These are phyloP conservation scores for Melopsittacus undulatus DNA, from an alignment of 2,797 vertebrate genomes.

Conservation along the genomic window DNA sequence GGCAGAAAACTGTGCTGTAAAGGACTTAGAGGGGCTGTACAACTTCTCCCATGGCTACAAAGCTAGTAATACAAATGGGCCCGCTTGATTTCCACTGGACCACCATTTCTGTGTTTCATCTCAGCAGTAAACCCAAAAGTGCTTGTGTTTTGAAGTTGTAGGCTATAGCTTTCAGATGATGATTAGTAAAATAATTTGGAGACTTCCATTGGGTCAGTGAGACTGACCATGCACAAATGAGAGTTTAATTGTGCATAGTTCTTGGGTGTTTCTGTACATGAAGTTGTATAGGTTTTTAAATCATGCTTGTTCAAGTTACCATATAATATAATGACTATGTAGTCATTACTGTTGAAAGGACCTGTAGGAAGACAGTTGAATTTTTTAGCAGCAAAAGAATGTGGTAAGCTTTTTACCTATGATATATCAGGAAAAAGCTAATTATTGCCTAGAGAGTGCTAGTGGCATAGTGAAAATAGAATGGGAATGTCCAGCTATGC, in stretches of 20 bases:
- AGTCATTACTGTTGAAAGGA: neutral
- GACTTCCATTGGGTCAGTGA: neutral
- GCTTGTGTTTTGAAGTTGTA: neutral
- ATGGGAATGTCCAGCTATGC: neutral
- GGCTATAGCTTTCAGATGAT: neutral
- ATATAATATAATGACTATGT: neutral
- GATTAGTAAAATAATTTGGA: neutral
- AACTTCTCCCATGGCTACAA: rapidly evolving
- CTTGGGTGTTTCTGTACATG: neutral
- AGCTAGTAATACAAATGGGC: neutral
- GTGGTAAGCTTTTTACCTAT: neutral
- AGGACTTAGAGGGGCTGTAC: neutral
- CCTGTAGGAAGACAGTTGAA: neutral
- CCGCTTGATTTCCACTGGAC: neutral
- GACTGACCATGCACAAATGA: neutral
- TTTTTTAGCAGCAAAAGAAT: neutral
- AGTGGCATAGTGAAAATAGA: neutral
- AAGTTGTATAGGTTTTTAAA: neutral
- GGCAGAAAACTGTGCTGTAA: neutral
- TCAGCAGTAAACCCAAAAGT: neutral
- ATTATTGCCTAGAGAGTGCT: neutral
- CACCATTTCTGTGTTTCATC: neutral
- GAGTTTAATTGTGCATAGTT: neutral
- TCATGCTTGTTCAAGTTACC: neutral
- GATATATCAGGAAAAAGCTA: neutral